Conservation (phyloP, 2,797 vertebrate species). For the Podargus strigoides region DNA sequence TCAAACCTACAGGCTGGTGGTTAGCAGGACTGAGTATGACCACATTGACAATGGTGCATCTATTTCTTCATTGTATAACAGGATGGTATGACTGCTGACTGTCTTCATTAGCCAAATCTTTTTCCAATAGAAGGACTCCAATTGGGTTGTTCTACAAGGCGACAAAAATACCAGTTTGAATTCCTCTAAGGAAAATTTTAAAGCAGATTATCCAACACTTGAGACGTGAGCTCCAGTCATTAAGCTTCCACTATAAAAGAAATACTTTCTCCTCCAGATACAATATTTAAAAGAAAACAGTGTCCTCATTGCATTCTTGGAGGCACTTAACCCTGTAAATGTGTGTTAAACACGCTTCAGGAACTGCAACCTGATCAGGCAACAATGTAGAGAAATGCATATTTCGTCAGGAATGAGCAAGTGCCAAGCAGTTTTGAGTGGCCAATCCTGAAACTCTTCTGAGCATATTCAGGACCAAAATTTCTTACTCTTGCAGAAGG, state of each 20-base stretch:
- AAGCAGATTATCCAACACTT: not conserved
- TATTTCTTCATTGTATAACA: not conserved
- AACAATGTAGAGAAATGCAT: not conserved
- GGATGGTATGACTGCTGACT: not conserved
- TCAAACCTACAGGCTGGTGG: not conserved
- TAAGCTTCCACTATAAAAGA: not conserved
- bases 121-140: not conserved
- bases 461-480: not conserved
- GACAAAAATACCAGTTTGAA: not conserved
- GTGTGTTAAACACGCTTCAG: not conserved
- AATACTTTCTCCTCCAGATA: not conserved
- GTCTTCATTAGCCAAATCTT: not conserved
- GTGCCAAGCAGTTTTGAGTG: not conserved
- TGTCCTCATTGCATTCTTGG: not conserved
- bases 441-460: not conserved
- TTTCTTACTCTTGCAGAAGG: not conserved
- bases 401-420: not conserved
- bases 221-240: not conserved
- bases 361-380: not conserved
- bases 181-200: not conserved
- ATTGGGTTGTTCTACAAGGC: not conserved
- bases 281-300: not conserved
- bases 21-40: not conserved
- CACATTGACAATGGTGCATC: not conserved
- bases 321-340: not conserved